These are phyloP conservation scores for Erinaceus europaeus DNA, from an alignment of 2,113 vertebrate species.

Conservation along the genomic window DNA sequence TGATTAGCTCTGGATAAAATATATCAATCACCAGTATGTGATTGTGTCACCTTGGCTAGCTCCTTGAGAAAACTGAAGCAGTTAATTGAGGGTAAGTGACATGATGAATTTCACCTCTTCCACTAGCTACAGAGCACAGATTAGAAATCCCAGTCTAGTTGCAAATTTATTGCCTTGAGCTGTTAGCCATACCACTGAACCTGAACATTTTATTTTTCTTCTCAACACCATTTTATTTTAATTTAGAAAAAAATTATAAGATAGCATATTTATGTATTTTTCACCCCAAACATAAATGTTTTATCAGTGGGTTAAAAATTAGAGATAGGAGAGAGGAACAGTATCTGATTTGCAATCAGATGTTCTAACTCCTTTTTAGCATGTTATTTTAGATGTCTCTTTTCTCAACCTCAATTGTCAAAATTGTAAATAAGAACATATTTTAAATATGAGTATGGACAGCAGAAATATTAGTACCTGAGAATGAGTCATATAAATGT, in stretches of 20 bases:
- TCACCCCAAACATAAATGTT: not conserved
- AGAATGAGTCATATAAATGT: not conserved
- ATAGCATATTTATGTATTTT: not conserved
- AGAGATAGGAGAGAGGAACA: not conserved
- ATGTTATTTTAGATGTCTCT: not conserved
- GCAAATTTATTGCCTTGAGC: slow-evolving; percentile 29
- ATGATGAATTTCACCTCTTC: slow-evolving; percentile 37
- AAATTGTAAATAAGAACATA: not conserved
- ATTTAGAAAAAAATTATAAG: not conserved
- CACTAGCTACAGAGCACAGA: not conserved
- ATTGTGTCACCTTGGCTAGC: slow-evolving; percentile 25
- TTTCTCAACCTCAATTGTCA: not conserved
- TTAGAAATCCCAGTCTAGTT: slow-evolving; percentile 3
- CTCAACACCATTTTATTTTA: not conserved
- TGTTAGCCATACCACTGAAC: not conserved
- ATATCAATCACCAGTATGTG: slow-evolving; percentile 19
- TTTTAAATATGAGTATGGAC: not conserved
- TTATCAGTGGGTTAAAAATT: not conserved
- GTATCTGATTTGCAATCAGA: not conserved
- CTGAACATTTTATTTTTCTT: not conserved
- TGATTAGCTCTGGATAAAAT: slow-evolving; percentile 15
- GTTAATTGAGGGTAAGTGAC: slow-evolving; percentile 44
- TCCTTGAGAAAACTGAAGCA: slow-evolving; percentile 39
- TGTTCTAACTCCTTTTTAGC: not conserved
- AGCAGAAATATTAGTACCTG: not conserved